Evolutionary conservation across 1,140 invertebrate genomes (phyloP), one percentile per base, ranked within the genome.

Genomic region (Lasaia peninsularis): DNA sequence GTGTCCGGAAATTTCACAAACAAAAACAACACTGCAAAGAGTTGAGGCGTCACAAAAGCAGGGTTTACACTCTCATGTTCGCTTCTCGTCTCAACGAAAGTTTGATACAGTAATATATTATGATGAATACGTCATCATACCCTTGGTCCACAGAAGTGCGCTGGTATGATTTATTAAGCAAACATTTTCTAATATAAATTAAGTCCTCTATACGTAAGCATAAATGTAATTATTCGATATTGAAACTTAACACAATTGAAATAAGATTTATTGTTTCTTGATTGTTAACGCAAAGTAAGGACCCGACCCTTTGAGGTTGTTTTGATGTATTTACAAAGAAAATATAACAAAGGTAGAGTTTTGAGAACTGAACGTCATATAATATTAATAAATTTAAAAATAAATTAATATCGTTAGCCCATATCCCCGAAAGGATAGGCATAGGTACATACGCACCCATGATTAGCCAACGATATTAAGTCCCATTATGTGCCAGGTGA

Each of bases 151-250:
- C 12, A 2, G 11, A 37, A 37, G 12, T 4, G n/a, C n/a, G n/a
- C 5, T 12, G 0, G 34, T 37, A 12, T 37, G 34, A 12, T 37
- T 37, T 37, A 37, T 37, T 6, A 12, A 12, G 6, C 34, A 37
- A 37, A 37, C 34, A 37, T 37, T 37, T 37, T 37, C 34, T 37
- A 37, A 37, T 37, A 37, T 37, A 37, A 37, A 37, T 37, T 12
- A 37, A 37, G 34, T 37, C 34, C 34, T 37, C 14, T 12, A 37
- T 37, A 37, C 7, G 34, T n/a, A 10, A 34, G 33, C 33, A 34
- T 34, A 34, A 11, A 11, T 34, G 1, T 3, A 2, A 3, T 11
- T 11, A 9, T n/a, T 11, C 8, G 33, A 34, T 3, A 12, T 37
- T 37, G 34, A 37, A 37, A 12, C 34, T 37, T 12, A 37, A 14